phyloP scores from a whole-genome alignment of 2,888 invertebrate genomes.

The Volucella inflata region DNA sequence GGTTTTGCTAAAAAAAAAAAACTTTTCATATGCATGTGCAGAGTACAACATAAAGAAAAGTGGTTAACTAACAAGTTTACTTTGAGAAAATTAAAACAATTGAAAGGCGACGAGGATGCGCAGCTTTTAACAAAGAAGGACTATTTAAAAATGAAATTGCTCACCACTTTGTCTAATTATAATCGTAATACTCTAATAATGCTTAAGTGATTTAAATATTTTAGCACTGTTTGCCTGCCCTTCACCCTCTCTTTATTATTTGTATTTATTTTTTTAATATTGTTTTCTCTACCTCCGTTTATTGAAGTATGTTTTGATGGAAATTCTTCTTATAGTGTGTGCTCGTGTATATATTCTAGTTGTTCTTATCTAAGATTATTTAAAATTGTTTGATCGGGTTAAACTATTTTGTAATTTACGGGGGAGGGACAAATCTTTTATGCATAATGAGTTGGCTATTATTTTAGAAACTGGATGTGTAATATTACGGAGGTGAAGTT shows the following conservation, averaged over 20 bases:
- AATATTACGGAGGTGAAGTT: conserved; percentile 63
- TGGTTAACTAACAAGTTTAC: conserved; percentile 41
- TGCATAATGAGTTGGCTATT: conserved; percentile 1
- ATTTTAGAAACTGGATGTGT: conserved; percentile 28
- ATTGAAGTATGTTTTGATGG: conserved; percentile 27
- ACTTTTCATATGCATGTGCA: neutral
- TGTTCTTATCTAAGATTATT: too few relatives aligned
- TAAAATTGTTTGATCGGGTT: too few relatives aligned
- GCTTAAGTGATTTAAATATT: conserved; percentile 71
- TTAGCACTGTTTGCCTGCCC: conserved; percentile 57
- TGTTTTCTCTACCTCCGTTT: conserved; percentile 35
- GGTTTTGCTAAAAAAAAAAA: conserved; percentile 6
- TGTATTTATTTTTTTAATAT: conserved; percentile 6
- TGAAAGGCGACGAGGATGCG: conserved; percentile 32
- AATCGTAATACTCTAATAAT: conserved; percentile 68
- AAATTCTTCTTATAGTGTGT: too few relatives aligned
- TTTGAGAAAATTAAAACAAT: conserved; percentile 40
- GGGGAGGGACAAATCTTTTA: too few relatives aligned
- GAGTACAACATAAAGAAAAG: conserved; percentile 19
- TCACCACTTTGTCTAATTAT: conserved; percentile 70
- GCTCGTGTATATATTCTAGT: too few relatives aligned
- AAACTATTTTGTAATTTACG: too few relatives aligned
- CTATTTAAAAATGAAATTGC: conserved; percentile 50
- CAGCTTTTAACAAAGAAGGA: conserved; percentile 45
- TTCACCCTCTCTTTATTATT: conserved; percentile 44